Conservation (phyloP, 2,888 invertebrate genomes). For the Pterostichus niger region DNA sequence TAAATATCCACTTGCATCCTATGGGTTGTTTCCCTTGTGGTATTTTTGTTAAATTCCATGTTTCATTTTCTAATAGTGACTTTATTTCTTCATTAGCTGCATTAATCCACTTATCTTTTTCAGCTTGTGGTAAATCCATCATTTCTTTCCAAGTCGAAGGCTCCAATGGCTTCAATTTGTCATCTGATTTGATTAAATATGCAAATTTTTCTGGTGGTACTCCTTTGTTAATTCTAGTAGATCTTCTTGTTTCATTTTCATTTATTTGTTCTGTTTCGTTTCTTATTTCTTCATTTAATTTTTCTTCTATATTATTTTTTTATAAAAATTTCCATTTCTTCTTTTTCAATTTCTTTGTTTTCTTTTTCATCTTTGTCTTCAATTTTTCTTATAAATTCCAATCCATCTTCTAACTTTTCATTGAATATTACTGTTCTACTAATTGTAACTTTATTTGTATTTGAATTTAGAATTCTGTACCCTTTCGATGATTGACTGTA, state of each 20-base stretch:
- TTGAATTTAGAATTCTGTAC: no score
- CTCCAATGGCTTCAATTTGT: background rate
- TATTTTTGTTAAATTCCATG: slow-evolving; percentile 69
- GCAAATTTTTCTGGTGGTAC: slow-evolving; percentile 13
- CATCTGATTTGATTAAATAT: no score
- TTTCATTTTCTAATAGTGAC: slow-evolving; percentile 67
- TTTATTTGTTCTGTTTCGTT: slow-evolving; percentile 2
- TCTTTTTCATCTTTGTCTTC: no score
- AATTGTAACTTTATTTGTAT: no score
- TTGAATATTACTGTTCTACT: no score
- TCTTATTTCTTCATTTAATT: slow-evolving; percentile 1
- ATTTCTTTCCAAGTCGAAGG: slow-evolving; percentile 33
- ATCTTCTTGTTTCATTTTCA: background rate
- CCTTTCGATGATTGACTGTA: no score
- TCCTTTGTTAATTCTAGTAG: slow-evolving; percentile 38
- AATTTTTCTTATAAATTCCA: slow-evolving; percentile 65
- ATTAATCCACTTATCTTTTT: slow-evolving; percentile 67
- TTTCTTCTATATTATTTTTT: background rate
- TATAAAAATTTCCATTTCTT: background rate
- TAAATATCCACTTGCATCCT: slow-evolving; percentile 70
- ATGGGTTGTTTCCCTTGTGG: slow-evolving; percentile 68
- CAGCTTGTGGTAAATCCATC: background rate
- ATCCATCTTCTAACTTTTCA: slow-evolving; percentile 69
- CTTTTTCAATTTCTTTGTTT: no score
- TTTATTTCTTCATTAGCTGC: no score